These are phyloP conservation scores for Ectemnius continuus DNA, from an alignment of 2,888 invertebrate species.

Conservation along the genomic window DNA sequence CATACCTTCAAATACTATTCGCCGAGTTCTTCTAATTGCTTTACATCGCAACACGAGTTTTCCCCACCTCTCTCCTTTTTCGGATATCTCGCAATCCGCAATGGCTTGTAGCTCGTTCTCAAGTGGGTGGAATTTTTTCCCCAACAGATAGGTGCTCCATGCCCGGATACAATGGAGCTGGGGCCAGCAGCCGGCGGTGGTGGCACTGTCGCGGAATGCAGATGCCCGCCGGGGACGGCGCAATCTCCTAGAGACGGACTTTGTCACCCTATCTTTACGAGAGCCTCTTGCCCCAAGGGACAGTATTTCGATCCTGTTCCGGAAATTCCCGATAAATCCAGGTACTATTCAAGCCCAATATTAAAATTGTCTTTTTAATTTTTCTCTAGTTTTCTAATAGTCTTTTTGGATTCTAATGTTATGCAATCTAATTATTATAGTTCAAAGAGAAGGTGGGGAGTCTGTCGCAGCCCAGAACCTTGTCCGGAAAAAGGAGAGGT, in stretches of 20 bases:
- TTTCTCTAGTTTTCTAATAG: no score
- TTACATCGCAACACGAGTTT: no score
- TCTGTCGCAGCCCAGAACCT: constrained; percentile 83
- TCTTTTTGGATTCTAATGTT: neutral
- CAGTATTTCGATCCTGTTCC: constrained; percentile 87
- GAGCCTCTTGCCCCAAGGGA: constrained; percentile 86
- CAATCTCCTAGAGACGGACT: constrained; percentile 84
- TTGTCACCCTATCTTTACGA: constrained; percentile 87
- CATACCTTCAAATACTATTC: no score
- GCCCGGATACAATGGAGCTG: constrained; percentile 91
- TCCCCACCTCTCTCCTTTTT: no score
- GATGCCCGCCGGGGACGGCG: constrained; percentile 89
- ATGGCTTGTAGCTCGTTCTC: no score
- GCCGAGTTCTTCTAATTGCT: no score
- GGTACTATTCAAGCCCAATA: constrained; percentile 48
- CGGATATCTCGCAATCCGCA: no score
- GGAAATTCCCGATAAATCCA: constrained; percentile 68
- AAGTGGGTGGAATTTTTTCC: neutral
- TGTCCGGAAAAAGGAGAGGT: constrained; percentile 84
- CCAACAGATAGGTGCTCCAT: constrained; percentile 84
- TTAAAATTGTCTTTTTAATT: no score
- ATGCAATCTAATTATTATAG: constrained; percentile 68
- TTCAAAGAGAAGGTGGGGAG: constrained; percentile 84
- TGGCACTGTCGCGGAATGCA: constrained; percentile 86
- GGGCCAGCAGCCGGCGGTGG: constrained; percentile 82